Percentiles rank a stretch among this genome's conserved stretches.
Conservation (phyloP, 2,113 vertebrate genomes). For the Cichladusa arquata region DNA sequence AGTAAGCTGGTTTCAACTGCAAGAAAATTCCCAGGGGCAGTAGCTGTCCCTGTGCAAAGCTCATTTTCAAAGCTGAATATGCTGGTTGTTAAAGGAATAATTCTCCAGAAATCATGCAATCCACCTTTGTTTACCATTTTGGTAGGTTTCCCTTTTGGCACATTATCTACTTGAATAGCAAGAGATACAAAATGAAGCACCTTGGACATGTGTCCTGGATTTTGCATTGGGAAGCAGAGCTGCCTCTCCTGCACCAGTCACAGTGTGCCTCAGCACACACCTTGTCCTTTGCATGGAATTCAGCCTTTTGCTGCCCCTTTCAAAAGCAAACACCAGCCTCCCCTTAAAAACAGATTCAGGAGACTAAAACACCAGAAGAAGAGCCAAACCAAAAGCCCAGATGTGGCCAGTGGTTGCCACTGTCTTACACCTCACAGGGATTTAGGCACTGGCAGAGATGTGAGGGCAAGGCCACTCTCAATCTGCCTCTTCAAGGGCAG, state of each 20-base stretch:
- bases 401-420: neutral
- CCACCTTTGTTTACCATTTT: neutral
- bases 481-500: neutral
- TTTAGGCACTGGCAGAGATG: neutral
- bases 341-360: conserved; percentile 5
- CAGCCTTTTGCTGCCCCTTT: neutral
- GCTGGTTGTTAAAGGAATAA: neutral
- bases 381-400: neutral
- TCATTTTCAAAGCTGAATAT: neutral
- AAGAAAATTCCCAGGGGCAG: neutral
- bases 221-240: neutral
- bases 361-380: neutral
- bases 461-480: neutral
- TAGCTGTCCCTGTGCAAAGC: neutral
- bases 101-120: neutral
- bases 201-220: neutral
- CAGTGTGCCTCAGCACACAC: neutral
- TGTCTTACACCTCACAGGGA: neutral
- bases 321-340: neutral
- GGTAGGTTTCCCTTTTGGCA: neutral
- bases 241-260: neutral
- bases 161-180: neutral
- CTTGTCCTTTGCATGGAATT: neutral
- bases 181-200: neutral
- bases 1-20: neutral